These are phyloP conservation scores for Hermetia illucens DNA, from an alignment of 1,140 invertebrate genomes.

Conservation along the genomic window DNA sequence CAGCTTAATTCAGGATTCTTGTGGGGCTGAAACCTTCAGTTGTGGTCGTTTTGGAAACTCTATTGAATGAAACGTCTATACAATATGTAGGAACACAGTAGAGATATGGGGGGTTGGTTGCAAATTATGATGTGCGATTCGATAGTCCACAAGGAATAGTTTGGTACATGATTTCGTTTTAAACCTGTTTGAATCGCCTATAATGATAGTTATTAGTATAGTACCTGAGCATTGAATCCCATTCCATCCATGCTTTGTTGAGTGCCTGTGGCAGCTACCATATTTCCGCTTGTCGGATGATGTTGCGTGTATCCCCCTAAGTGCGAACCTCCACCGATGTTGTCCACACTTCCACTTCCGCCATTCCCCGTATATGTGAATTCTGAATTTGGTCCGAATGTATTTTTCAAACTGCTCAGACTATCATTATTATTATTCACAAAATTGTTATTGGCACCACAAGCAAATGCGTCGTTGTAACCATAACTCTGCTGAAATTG, in stretches of 20 bases:
- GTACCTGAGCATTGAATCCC: slow-evolving; percentile 28
- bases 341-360: slow-evolving; percentile 22
- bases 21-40: too few relatives aligned
- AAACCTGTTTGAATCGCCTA: too few relatives aligned
- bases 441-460: slow-evolving; percentile 10
- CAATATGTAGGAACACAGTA: too few relatives aligned
- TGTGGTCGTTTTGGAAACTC: too few relatives aligned
- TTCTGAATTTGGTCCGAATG: slow-evolving; percentile 27
- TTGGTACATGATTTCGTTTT: too few relatives aligned
- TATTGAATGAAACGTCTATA: too few relatives aligned
- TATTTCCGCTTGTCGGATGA: slow-evolving; percentile 6
- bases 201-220: not conserved
- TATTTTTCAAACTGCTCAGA: slow-evolving; percentile 26
- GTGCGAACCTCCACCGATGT: slow-evolving; percentile 15
- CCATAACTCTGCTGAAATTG: slow-evolving; percentile 4
- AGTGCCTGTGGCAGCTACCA: slow-evolving; percentile 13
- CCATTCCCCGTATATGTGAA: slow-evolving; percentile 24
- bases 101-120: not conserved
- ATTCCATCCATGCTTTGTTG: slow-evolving; percentile 23
- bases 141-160: too few relatives aligned
- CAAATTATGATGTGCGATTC: not conserved
- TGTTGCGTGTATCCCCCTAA: slow-evolving; percentile 4
- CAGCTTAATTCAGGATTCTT: too few relatives aligned
- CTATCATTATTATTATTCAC: slow-evolving; percentile 18
- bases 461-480: not conserved